These are phyloP conservation scores for Oligia strigilis DNA, from an alignment of 2,888 invertebrate species.

Conservation along the genomic window DNA sequence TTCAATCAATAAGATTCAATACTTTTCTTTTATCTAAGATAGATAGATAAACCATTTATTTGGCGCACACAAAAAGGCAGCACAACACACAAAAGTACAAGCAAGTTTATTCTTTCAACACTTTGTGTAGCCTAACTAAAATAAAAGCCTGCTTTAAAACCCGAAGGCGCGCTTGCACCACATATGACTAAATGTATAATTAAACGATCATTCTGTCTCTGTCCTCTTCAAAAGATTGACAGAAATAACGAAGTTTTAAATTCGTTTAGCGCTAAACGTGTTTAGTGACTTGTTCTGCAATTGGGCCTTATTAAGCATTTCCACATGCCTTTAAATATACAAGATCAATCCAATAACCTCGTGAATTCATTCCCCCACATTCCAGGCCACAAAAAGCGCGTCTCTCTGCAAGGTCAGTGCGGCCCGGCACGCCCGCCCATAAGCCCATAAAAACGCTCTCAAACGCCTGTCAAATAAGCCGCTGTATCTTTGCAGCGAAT, in stretches of 20 bases:
- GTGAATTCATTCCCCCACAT: conserved; percentile 7
- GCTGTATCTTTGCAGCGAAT: conserved; percentile 61
- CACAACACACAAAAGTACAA: no score
- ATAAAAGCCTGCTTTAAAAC: not conserved
- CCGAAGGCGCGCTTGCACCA: not conserved
- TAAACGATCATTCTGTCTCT: not conserved
- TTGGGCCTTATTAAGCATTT: not conserved
- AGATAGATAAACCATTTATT: no score
- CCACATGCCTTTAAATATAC: not conserved
- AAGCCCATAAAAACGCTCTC: conserved; percentile 53
- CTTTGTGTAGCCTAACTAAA: not conserved
- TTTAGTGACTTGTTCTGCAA: not conserved
- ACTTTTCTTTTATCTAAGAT: no score
- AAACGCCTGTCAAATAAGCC: conserved; percentile 72
- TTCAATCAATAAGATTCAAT: no score
- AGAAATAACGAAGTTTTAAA: not conserved
- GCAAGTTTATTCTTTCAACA: no score
- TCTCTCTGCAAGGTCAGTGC: conserved; percentile 40
- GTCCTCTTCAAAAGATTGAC: not conserved
- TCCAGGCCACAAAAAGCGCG: conserved; percentile 30
- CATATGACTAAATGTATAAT: not conserved
- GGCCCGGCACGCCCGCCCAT: conserved; percentile 20
- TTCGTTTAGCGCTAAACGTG: not conserved
- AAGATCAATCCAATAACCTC: not conserved
- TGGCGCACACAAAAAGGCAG: no score